Evolutionary conservation across 2,888 invertebrate species (phyloP), one percentile per base, ranked within the genome.

Genomic region (Aleiodes leptofemur): DNA sequence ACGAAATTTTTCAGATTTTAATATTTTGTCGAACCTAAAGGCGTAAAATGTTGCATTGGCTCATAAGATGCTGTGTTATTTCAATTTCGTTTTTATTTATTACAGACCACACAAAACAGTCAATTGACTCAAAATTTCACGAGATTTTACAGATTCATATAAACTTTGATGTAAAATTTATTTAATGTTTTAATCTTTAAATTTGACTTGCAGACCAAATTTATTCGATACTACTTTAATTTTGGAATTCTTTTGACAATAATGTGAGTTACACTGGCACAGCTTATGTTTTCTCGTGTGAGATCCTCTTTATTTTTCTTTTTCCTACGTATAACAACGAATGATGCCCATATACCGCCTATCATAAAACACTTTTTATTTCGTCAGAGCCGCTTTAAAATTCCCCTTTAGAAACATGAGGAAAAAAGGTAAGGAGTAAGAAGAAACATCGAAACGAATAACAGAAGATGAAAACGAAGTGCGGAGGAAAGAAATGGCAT

Each of bases 341-440:
- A 72, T 70, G 76, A 73, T 74, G 43, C 72, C 59, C 57, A 64
- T 78, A 80, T 77, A 79, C 80, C 77, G 76, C 77, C 77, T 79
- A 81, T 81, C 81, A 86, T 86, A 86, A 86, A 86, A 80, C 81
- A 83, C 83, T 85, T 86, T 64, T 86, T 86, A 86, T 86, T 85
- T 82, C 86, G 73, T 78, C 61, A 76, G 76, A 69, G 82, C 79
- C 77, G 82, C 83, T 86, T 85, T 84, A 84, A 85, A 86, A 86
- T 86, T 85, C 83, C 78, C 76, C 81, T 82, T 77, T 79, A 78
- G 79, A 82, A 84, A 84, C 81, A 81, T 69, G 71, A 59, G 55
- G 43, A 11, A 43, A 43, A 43, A 43, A 43, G 43, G 74, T 72
- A 73, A 74, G 61, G 70, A 76, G 76, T 61, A 76, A 56, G 69